Evolutionary conservation across 2,797 vertebrate genomes (phyloP), one percentile per base, ranked within the genome.

Genomic region (Staurois parvus): DNA sequence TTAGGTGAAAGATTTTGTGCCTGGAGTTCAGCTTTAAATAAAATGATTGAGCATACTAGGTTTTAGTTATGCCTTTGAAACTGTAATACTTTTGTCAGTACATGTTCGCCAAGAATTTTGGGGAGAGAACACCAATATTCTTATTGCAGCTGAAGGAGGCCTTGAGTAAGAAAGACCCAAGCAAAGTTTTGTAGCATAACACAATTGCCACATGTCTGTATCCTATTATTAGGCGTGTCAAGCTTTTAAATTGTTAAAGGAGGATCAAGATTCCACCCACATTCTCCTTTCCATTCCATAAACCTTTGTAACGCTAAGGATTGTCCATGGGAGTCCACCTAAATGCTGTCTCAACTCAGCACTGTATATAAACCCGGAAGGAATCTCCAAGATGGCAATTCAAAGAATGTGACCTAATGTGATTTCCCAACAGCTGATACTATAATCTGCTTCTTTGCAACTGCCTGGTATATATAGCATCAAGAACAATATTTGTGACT

Each of bases 331-430:
- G 45, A 26, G 40, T 75, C 69, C 84, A 79, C 79, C 78, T 59
- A 76, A 70, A 76, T 67, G 12, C 34, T 82, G 17, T 32, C 48
- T 48, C 24, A 13, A 45, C 28, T 42, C 26, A n/a, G 30, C 28
- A 17, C 30, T 72, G 24, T 56, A 45, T 13, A 52, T 2, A 82
- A 77, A 72, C 79, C 79, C 7, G 40, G 30, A 9, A 82, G 67
- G 79, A 82, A 82, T 86, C n/a, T 52, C 12, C 30, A 26, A 59
- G 64, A 72, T 64, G 73, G 42, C 29, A 82, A 76, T 72, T n/a
- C 29, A 82, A 37, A 42, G 48, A 75, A 81, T 76, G 52, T 67
- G 72, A 76, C 78, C 84, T 72, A 85, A 62, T 37, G 5, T 26
- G n/a, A 48, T 42, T 66, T 30, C 29, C 73, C 12, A 62, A 34